A percentile compares a stretch with the other conserved stretches of the same genome.
These are phyloP conservation scores for Syrista parreyssii DNA, from an alignment of 2,888 invertebrate genomes.

Conservation along the genomic window DNA sequence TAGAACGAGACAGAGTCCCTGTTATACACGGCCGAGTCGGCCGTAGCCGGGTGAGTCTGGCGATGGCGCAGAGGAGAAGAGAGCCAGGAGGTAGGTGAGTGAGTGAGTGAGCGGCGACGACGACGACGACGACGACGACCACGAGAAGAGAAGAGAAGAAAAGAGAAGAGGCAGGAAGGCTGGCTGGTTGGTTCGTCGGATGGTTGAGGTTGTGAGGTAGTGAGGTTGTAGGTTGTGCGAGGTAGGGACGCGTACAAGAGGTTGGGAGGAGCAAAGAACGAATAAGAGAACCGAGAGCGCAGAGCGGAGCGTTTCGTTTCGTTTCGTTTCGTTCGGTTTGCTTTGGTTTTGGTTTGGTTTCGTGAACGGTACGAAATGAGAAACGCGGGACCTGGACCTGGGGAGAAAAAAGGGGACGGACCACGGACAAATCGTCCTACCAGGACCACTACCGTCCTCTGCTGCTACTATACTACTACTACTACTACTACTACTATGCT, in stretches of 20 bases:
- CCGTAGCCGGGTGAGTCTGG: conserved; percentile 1
- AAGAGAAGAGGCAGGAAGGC: neutral
- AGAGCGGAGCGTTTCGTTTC: conserved; percentile 27
- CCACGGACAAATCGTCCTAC: conserved; percentile 34
- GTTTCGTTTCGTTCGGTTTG: conserved; percentile 55
- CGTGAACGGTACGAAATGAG: conserved; percentile 35
- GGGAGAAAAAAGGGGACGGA: conserved; percentile 17
- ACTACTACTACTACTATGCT: conserved; percentile 12
- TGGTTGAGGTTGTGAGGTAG: neutral
- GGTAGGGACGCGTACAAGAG: conserved; percentile 23
- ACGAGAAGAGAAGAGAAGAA: conserved; percentile 6
- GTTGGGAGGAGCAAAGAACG: conserved; percentile 50
- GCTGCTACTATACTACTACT: conserved; percentile 10
- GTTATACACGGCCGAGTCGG: conserved; percentile 38
- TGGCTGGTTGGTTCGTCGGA: neutral
- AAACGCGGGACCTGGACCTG: conserved; percentile 19
- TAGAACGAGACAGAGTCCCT: conserved; percentile 54
- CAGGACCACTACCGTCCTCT: conserved; percentile 17
- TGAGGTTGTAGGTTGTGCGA: conserved; percentile 31
- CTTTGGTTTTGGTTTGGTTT: conserved; percentile 42
- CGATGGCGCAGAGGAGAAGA: conserved; percentile 27
- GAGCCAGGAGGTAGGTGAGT: conserved; percentile 19
- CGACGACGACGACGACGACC: conserved; percentile 13
- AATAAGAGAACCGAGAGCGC: conserved; percentile 54
- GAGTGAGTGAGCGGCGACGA: conserved; percentile 11